Base-by-base conservation (phyloP, 2,888 invertebrate species). In the Andrena minutula region DNA sequence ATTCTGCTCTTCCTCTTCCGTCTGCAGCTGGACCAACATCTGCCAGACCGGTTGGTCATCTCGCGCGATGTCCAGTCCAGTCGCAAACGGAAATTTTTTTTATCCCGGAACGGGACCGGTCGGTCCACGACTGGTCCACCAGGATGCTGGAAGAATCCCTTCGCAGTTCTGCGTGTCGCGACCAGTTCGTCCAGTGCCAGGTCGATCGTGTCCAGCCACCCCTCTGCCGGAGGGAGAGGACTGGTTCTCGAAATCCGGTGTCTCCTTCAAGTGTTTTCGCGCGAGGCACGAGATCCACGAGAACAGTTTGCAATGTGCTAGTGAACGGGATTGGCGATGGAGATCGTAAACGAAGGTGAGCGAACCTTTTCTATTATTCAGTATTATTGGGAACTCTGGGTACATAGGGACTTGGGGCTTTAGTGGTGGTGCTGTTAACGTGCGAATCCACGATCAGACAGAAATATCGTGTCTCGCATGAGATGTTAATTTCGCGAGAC, bases 1-100 rank as follows among this genome's bases (percentile, higher is more conserved):
- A 49, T 5, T 16, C 49, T 56, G 8, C 41, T 79, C 66, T 76
- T 65, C 20, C 64, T 56, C 56, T 83, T 72, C 73, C 79, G 35
- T 30, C 49, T 69, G 90, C 93, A 93, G 92, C 92, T 93, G 93
- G 90, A 93, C 89, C 91, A 89, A 91, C 94, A 94, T 94, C 94
- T 94, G 94, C 93, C 91, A 86, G 90, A 90, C 92, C 93, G 93
- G 92, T 91, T 90, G 90, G 89, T 92, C 92, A 92, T 93, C 92
- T 92, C 90, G 83, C 86, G 86, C 82, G 73, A 90, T 92, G 89
- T 91, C 92, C 92, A 90, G 91, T 91, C 89, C 61, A 65, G 1
- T 49, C 56, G 30, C 72, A 73, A 73, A 79, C 77, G 75, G 64
- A 73, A 72, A 70, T 70, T 83, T 83, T 76, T 82, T 83, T 83